These are phyloP conservation scores for Drosophila nr. perissopoda DNA, from an alignment of 2,888 invertebrate genomes.

Conservation along the genomic window DNA sequence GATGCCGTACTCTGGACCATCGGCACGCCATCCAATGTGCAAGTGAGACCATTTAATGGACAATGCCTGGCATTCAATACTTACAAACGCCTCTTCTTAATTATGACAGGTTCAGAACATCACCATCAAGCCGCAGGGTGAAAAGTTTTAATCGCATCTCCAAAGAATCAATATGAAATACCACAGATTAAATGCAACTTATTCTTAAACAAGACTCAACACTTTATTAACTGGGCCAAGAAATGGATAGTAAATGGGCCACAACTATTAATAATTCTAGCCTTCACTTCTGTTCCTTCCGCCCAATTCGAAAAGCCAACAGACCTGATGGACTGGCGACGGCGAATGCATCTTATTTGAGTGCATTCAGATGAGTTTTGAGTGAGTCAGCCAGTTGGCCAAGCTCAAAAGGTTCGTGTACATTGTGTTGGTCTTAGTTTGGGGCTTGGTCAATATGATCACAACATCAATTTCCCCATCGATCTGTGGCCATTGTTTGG, in stretches of 20 bases:
- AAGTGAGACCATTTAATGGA: conserved; percentile 58
- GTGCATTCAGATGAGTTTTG: conserved; percentile 7
- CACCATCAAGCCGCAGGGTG: conserved; percentile 83
- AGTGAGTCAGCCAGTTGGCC: neutral
- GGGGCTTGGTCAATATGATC: conserved; percentile 14
- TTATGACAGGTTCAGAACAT: conserved; percentile 79
- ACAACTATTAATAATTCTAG: neutral
- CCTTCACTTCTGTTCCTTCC: neutral
- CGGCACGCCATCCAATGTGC: conserved; percentile 82
- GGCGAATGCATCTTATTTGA: neutral
- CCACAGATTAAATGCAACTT: neutral
- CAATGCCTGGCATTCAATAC: neutral
- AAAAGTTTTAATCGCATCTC: conserved; percentile 70
- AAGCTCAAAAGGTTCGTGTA: neutral
- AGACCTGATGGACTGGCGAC: neutral
- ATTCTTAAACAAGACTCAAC: neutral
- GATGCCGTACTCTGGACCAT: conserved; percentile 83
- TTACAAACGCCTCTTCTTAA: neutral
- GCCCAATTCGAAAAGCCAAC: neutral
- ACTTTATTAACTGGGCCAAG: neutral
- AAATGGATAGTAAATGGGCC: neutral
- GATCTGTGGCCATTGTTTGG: conserved; percentile 27
- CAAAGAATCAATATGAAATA: neutral
- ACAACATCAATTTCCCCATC: conserved; percentile 20
- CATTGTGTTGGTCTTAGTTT: neutral